A percentile compares a stretch with the other conserved stretches of the same genome.
Conservation (phyloP, 1,140 invertebrate genomes). For the Drosophila rhopaloa region DNA sequence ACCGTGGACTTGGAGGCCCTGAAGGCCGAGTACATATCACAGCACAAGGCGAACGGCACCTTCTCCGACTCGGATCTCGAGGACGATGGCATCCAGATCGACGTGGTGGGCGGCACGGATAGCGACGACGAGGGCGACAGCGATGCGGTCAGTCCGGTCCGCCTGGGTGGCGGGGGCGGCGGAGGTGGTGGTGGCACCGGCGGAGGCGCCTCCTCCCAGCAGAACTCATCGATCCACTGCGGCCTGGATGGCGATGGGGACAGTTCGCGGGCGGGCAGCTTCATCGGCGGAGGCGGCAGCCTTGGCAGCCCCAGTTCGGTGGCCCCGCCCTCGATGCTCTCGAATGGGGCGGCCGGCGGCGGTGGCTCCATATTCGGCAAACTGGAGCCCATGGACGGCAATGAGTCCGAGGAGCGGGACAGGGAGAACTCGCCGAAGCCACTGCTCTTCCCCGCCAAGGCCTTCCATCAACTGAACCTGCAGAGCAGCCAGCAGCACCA, state of each 20-base stretch:
- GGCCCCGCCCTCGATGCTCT: slow-evolving; percentile 37
- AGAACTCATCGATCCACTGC: slow-evolving; percentile 87
- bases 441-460: slow-evolving; percentile 73
- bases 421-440: slow-evolving; percentile 56
- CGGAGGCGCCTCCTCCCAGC: slow-evolving; percentile 84
- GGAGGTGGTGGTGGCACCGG: not conserved
- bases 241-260: slow-evolving; percentile 87
- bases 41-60: slow-evolving; percentile 88
- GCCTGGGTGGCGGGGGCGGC: slow-evolving; percentile 62
- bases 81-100: slow-evolving; percentile 88
- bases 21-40: slow-evolving; percentile 91
- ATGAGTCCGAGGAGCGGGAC: slow-evolving; percentile 57
- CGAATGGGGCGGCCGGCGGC: slow-evolving; percentile 15
- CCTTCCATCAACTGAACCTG: slow-evolving; percentile 70
- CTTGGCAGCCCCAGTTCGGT: slow-evolving; percentile 84
- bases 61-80: slow-evolving; percentile 90
- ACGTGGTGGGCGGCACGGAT: slow-evolving; percentile 89
- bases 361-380: slow-evolving; percentile 34
- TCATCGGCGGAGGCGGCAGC: slow-evolving; percentile 84
- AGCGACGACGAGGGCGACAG: slow-evolving; percentile 87
- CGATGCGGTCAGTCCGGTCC: slow-evolving; percentile 85
- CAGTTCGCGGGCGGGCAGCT: slow-evolving; percentile 84
- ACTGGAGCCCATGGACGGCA: slow-evolving; percentile 38
- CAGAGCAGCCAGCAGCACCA: slow-evolving; percentile 66
- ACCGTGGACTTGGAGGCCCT: slow-evolving; percentile 94